A percentile compares a stretch with the other conserved stretches of the same genome.
phyloP scores from a whole-genome alignment of 2,113 vertebrate species.

The Gymnorhina tibicen region DNA sequence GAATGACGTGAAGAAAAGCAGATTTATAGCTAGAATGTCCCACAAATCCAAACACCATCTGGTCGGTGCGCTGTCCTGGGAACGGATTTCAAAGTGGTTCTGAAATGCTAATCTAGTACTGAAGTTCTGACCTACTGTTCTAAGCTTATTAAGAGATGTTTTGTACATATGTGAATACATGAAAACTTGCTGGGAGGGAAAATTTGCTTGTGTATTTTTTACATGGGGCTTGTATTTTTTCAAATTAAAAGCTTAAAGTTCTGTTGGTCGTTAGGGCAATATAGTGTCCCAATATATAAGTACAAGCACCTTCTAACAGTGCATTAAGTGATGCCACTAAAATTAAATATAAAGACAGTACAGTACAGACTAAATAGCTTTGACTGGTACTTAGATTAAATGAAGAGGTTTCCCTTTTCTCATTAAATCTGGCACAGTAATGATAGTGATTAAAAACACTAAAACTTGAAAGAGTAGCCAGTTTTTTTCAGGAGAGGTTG shows the following conservation, averaged over 20 bases:
- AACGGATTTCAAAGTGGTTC: constrained; percentile 24
- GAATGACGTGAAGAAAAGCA: neutral
- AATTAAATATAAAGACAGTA: neutral
- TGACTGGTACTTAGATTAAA: neutral
- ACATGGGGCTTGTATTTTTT: neutral
- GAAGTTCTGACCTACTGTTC: neutral
- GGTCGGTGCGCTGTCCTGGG: neutral
- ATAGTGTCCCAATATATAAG: neutral
- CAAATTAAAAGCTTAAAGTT: neutral
- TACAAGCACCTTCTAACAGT: neutral
- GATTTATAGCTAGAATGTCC: neutral
- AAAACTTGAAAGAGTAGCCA: neutral
- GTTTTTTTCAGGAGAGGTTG: neutral
- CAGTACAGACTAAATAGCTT: neutral
- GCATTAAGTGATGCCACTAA: neutral
- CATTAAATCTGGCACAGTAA: neutral
- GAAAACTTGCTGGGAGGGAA: neutral
- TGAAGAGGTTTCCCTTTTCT: neutral
- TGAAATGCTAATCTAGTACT: constrained; percentile 18
- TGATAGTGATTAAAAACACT: neutral
- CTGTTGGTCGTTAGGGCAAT: neutral
- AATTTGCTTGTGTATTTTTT: neutral
- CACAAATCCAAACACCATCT: neutral
- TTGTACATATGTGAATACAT: neutral
- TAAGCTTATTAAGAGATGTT: neutral